Conservation (phyloP, 1,140 invertebrate genomes). For the Teleopsis dalmanni region DNA sequence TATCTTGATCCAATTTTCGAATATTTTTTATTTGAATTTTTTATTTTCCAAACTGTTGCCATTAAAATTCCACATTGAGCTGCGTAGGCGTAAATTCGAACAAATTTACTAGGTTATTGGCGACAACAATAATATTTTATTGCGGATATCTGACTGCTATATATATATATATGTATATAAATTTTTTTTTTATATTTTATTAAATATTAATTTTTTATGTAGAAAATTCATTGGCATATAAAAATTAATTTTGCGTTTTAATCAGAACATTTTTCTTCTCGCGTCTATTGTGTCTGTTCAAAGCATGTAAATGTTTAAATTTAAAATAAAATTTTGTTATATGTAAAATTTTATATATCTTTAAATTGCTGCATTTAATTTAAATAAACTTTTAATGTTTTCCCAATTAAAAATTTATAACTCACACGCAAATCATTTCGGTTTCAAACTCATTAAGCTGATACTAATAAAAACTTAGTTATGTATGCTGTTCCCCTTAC, state of each 20-base stretch:
- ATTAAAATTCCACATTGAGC: conserved; percentile 8
- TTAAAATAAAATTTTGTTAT: background rate
- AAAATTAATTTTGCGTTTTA: conserved; percentile 8
- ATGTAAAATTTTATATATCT: background rate
- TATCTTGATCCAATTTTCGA: no score
- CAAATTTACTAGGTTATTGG: background rate
- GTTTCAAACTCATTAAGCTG: conserved; percentile 7
- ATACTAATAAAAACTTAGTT: background rate
- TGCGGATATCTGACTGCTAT: background rate
- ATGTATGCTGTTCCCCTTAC: no score
- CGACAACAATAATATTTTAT: background rate
- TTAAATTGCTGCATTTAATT: background rate
- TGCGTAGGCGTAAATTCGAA: no score
- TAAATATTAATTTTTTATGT: background rate
- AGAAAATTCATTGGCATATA: conserved; percentile 3
- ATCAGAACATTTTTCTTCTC: background rate
- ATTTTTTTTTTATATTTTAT: no score
- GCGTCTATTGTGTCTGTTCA: background rate
- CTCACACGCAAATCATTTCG: conserved; percentile 8
- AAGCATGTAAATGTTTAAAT: background rate
- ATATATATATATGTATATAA: background rate
- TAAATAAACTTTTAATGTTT: conserved; percentile 3
- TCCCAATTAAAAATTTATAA: conserved; percentile 7
- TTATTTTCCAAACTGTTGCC: conserved; percentile 4
- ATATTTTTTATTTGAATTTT: background rate